Percentiles rank a stretch among this genome's conserved stretches.
These are phyloP conservation scores for Calliphora vicina DNA, from an alignment of 1,140 invertebrate species.

Conservation along the genomic window DNA sequence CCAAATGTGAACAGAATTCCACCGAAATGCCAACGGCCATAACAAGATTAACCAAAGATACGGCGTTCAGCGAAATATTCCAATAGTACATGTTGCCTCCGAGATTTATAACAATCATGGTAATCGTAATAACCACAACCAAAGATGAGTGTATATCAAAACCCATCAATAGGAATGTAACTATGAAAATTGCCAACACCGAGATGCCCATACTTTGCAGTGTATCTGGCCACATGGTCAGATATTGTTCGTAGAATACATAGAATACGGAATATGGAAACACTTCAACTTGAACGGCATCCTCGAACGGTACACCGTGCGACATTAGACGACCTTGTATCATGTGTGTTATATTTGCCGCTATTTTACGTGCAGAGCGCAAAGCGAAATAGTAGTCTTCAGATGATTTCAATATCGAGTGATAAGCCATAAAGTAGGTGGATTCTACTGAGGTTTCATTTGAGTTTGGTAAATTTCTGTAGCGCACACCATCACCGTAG, in stretches of 20 bases:
- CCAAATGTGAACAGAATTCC: conserved; percentile 98
- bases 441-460: conserved; percentile 68
- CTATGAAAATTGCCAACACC: conserved; percentile 89
- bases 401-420: conserved; percentile 91
- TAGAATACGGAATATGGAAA: conserved; percentile 99
- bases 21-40: conserved; percentile 99
- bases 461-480: conserved; percentile 62
- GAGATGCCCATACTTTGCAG: conserved; percentile 88
- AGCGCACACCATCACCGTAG: conserved; percentile 77
- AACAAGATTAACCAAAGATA: conserved; percentile 97
- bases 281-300: conserved; percentile 75
- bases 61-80: conserved; percentile 94
- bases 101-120: conserved; percentile 93
- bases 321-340: conserved; percentile 70
- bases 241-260: conserved; percentile 99
- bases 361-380: conserved; percentile 78
- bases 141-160: conserved; percentile 89
- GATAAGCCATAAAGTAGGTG: conserved; percentile 95
- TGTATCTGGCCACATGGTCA: conserved; percentile 94
- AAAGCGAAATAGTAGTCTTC: conserved; percentile 92
- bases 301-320: conserved; percentile 58
- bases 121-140: conserved; percentile 89
- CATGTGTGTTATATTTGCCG: conserved; percentile 83
- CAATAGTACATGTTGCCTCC: conserved; percentile 97
- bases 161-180: conserved; percentile 93